phyloP scores from a whole-genome alignment of 1,140 invertebrate species.

The Drosophila nebulosa region DNA sequence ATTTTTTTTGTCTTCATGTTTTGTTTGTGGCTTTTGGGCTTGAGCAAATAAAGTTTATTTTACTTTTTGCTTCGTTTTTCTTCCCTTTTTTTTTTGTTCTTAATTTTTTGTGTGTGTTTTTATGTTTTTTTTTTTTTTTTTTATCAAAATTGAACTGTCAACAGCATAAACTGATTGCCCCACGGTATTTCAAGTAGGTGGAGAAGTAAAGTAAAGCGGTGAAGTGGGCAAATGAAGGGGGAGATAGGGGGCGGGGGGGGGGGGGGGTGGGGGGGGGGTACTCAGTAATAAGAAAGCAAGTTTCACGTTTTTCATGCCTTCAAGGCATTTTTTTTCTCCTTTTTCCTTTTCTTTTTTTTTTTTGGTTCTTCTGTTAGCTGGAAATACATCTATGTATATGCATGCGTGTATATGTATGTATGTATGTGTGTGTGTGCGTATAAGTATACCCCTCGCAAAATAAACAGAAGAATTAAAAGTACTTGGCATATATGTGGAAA shows the following conservation, averaged over 20 bases:
- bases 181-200: slow-evolving; percentile 34
- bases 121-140: background rate
- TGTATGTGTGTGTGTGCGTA: background rate
- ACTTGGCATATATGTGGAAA: background rate
- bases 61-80: background rate
- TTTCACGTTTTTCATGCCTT: slow-evolving; percentile 27
- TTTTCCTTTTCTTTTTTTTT: background rate
- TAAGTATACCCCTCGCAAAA: background rate
- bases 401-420: background rate
- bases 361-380: background rate
- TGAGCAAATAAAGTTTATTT: slow-evolving; percentile 7
- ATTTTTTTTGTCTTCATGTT: background rate
- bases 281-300: slow-evolving; percentile 32
- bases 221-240: too few species aligned
- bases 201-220: background rate
- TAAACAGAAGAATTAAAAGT: slow-evolving; percentile 17
- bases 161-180: slow-evolving; percentile 57
- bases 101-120: background rate
- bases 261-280: background rate
- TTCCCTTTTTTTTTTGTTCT: background rate
- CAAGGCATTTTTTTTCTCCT: background rate
- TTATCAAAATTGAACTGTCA: slow-evolving; percentile 62
- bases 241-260: too few species aligned
- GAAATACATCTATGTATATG: background rate
- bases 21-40: background rate